phyloP scores from a whole-genome alignment of 2,797 vertebrate genomes.

The Botia kubotai region DNA sequence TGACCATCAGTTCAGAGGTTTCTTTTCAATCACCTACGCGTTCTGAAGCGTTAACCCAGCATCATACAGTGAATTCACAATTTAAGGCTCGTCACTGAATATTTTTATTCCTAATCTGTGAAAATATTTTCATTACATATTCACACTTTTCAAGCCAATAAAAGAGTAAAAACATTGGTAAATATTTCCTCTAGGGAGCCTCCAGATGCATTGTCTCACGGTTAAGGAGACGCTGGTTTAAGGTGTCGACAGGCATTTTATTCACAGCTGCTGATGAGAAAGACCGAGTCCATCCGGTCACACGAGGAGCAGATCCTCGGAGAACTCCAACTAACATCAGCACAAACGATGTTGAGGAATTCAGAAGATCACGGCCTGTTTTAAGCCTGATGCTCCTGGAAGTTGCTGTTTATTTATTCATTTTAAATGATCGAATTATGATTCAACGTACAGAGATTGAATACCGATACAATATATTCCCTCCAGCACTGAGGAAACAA shows the following conservation, averaged over 20 bases:
- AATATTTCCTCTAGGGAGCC: constrained; percentile 62
- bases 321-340: constrained; percentile 3
- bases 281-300: constrained; percentile 10
- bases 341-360: not conserved
- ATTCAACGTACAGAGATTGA: not conserved
- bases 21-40: not conserved
- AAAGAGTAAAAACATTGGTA: not conserved
- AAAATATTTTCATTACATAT: constrained; percentile 6
- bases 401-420: not conserved
- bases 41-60: not conserved
- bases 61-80: not conserved
- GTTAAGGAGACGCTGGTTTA: constrained; percentile 64
- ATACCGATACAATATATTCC: not conserved
- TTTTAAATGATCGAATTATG: not conserved
- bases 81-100: not conserved
- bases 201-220: constrained; percentile 71
- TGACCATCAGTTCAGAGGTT: constrained; percentile 79
- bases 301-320: constrained; percentile 3
- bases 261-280: constrained; percentile 52
- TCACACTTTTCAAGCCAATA: not conserved
- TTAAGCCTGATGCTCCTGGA: not conserved
- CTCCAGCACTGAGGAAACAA: not conserved
- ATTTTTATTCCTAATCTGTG: not conserved
- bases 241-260: constrained; percentile 59
- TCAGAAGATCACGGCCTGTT: not conserved